A percentile compares a stretch with the other conserved stretches of the same genome.
Evolutionary conservation across 2,113 vertebrate species (phyloP).

Genomic region (Ophthalmolycus amberensis): DNA sequence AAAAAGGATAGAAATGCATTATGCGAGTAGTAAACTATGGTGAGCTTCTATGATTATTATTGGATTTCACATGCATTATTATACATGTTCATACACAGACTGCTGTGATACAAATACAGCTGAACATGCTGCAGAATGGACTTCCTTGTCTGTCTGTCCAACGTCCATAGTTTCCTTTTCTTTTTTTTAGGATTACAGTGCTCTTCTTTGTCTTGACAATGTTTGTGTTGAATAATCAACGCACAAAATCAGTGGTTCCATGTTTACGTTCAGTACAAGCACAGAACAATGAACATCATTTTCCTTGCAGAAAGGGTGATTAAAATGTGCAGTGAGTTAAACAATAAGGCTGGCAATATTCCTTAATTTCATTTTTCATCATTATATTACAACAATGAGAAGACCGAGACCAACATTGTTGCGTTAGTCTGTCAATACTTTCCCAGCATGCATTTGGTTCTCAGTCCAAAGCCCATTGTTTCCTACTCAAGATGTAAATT

Average conservation of each 20-base stretch:
- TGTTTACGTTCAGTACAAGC: background rate
- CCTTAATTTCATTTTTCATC: background rate
- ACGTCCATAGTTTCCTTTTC: background rate
- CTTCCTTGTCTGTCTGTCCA: background rate
- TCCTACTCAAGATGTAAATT: background rate
- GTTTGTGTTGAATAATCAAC: no score
- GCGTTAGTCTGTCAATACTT: background rate
- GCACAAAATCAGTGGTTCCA: no score
- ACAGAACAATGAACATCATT: background rate
- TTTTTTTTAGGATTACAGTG: background rate
- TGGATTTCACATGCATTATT: background rate
- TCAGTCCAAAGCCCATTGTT: background rate
- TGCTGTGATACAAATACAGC: no score
- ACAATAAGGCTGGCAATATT: background rate
- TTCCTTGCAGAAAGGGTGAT: background rate
- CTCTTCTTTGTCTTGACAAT: no score
- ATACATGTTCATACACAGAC: no score
- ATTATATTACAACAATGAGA: background rate
- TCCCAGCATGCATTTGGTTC: background rate
- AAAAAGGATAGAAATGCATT: background rate
- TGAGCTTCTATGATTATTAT: no score
- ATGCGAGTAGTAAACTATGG: no score
- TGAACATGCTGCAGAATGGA: no score
- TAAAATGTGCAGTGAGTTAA: no score
- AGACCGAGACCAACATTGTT: background rate